These are phyloP conservation scores for Menura novaehollandiae DNA, from an alignment of 2,113 vertebrate genomes.

Conservation along the genomic window DNA sequence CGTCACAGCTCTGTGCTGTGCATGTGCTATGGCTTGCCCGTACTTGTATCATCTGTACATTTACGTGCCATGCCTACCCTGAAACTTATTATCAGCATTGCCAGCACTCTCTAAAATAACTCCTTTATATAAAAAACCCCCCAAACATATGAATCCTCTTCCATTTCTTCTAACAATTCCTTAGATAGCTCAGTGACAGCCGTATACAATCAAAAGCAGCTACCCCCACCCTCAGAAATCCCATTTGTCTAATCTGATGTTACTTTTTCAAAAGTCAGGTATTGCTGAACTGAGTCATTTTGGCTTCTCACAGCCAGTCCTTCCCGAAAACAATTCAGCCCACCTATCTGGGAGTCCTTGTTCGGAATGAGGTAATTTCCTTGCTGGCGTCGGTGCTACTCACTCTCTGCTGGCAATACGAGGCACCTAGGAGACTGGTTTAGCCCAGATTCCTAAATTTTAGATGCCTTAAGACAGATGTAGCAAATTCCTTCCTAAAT, in stretches of 20 bases:
- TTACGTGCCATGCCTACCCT: background rate
- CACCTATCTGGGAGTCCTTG: background rate
- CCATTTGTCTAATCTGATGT: background rate
- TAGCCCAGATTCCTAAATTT: conserved; percentile 18
- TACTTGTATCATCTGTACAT: background rate
- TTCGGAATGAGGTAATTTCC: conserved; percentile 1
- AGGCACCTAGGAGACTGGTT: background rate
- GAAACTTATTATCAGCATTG: background rate
- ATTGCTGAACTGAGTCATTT: background rate
- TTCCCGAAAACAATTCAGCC: background rate
- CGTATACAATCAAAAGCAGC: background rate
- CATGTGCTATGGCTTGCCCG: background rate
- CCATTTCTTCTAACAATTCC: background rate
- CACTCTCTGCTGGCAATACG: fast-evolving
- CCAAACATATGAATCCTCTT: background rate
- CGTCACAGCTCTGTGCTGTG: background rate
- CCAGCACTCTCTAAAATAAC: background rate
- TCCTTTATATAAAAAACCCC: background rate
- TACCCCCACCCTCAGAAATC: background rate
- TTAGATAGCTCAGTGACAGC: background rate
- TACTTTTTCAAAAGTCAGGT: background rate
- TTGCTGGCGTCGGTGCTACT: background rate
- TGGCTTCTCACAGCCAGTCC: background rate
- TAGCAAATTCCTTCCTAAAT: conserved; percentile 8
- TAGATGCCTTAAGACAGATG: background rate